Evolutionary conservation across 2,797 vertebrate genomes (phyloP), one percentile per base, ranked within the genome.

Genomic region (Onychomys leucogaster): DNA sequence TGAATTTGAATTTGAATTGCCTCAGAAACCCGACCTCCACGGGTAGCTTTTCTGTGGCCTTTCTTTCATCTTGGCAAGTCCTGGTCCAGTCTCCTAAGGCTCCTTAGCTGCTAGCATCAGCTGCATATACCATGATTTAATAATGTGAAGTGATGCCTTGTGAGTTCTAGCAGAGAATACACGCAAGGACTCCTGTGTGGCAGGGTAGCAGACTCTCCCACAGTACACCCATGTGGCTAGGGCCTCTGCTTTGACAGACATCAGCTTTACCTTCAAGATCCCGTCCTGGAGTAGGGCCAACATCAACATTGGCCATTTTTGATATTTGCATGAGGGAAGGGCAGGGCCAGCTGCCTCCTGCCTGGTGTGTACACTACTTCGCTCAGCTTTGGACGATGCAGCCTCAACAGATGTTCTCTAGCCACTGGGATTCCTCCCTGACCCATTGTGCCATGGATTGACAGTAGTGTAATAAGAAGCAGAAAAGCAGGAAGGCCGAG

Each of bases 131-230:
- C 0, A 2, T 41, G 55, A 63, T 61, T 73, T 73, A 67, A 59
- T 61, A 76, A 78, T 1, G 14, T 23, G 75, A 46, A 61, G 32
- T 0, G 0, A 25, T 10, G 19, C n/a, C 1, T 0, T 0, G 0
- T 21, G 75, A 93, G 78, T 77, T 92, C 14, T 0, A 0, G 55
- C 43, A 41, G 41, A 84, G 73, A 55, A 67, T 37, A 1, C 23
- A 9, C 69, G 69, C 87, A 13, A 49, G 75, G 57, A 9, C 2
- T 2, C 29, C 37, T 14, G 52, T 52, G 4, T 11, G 46, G 17
- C 59, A 1, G 57, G 34, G 75, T 55, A 77, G 13, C 23, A 11
- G 11, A 3, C 41, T 57, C 63, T 63, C 32, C 32, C n/a, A 13
- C 32, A 5, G 1, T 16, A 1, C 3, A 0, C 13, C 59, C 43